Percentiles rank a stretch among this genome's conserved stretches.
Evolutionary conservation across 1,140 invertebrate genomes (phyloP).

Genomic region (Listronotus oregonensis): DNA sequence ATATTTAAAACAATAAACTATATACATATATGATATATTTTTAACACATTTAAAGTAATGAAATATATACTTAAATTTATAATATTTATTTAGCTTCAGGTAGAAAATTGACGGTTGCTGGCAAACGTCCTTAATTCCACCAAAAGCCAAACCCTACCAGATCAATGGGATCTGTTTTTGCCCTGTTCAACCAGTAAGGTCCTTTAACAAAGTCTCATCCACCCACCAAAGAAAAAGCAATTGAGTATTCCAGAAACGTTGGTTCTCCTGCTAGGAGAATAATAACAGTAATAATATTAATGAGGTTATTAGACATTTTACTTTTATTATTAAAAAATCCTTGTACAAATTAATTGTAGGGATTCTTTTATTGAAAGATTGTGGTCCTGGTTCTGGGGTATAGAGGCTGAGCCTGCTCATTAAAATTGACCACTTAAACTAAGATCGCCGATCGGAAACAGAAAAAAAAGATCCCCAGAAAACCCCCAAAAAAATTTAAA

Average conservation of each 20-base stretch:
- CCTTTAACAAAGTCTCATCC: slow-evolving; percentile 71
- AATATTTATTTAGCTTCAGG: slow-evolving; percentile 65
- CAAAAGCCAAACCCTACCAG: slow-evolving; percentile 84
- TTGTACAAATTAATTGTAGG: no score
- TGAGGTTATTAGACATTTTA: slow-evolving; percentile 17
- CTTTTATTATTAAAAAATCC: no score
- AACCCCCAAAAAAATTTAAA: no score
- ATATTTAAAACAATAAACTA: no score
- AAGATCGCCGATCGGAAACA: no score
- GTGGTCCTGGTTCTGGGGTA: no score
- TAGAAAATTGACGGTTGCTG: slow-evolving; percentile 71
- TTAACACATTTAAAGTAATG: background rate
- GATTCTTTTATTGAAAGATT: no score
- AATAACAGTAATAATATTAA: slow-evolving; percentile 25
- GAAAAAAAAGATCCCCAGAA: no score
- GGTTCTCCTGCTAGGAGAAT: slow-evolving; percentile 63
- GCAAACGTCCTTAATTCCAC: slow-evolving; percentile 64
- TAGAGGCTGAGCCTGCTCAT: no score
- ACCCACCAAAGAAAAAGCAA: slow-evolving; percentile 82
- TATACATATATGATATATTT: background rate
- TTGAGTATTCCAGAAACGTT: slow-evolving; percentile 67
- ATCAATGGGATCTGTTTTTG: slow-evolving; percentile 74
- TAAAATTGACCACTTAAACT: no score
- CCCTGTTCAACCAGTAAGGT: slow-evolving; percentile 57
- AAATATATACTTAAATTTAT: background rate